Conservation (phyloP, 2,797 vertebrate species). For the Myotis planiceps region DNA sequence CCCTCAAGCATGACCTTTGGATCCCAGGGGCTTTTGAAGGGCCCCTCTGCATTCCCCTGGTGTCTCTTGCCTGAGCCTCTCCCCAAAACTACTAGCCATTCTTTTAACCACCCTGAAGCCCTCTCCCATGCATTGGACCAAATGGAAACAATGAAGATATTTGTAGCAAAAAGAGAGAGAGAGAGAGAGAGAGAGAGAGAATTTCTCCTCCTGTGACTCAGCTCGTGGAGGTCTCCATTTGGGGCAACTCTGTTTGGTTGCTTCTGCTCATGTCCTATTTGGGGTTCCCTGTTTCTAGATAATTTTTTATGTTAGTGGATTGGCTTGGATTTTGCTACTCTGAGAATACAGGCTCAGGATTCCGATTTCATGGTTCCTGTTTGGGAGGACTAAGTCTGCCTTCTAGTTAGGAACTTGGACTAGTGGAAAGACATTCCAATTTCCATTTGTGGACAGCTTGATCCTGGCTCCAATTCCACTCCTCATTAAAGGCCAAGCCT, state of each 20-base stretch:
- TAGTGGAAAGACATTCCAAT: neutral
- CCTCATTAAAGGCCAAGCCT: neutral
- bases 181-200: too few relatives aligned
- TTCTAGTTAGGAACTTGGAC: neutral
- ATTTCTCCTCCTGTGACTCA: neutral
- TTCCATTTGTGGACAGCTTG: neutral
- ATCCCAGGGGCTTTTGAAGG: too few relatives aligned
- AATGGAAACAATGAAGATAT: too few relatives aligned
- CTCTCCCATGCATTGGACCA: too few relatives aligned
- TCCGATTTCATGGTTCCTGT: neutral
- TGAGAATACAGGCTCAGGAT: neutral
- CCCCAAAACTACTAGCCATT: too few relatives aligned
- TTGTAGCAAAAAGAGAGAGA: too few relatives aligned
- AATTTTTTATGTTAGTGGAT: neutral
- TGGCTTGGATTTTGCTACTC: neutral
- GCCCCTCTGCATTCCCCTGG: too few relatives aligned
- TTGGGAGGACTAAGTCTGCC: neutral
- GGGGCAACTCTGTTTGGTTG: neutral
- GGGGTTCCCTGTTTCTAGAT: neutral
- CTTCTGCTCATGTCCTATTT: neutral
- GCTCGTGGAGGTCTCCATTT: neutral
- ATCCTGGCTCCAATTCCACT: neutral
- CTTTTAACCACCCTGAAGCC: too few relatives aligned
- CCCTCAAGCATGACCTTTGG: too few relatives aligned
- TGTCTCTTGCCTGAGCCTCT: too few relatives aligned